Evolutionary conservation across 2,888 invertebrate genomes (phyloP).

Genomic region (Sesamia inferens): DNA sequence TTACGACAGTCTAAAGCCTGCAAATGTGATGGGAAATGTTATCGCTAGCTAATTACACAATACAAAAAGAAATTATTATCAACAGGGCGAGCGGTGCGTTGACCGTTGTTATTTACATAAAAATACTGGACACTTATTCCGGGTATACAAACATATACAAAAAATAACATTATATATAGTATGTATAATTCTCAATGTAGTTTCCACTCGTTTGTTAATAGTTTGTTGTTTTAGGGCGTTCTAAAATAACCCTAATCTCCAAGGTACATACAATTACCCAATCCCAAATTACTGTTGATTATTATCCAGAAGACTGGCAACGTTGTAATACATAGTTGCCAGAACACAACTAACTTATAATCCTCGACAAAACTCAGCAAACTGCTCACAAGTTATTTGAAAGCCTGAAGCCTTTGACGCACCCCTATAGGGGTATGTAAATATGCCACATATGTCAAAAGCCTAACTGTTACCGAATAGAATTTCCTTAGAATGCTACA

Average conservation of each 20-base stretch:
- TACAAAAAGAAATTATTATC: no score
- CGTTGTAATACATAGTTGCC: background rate
- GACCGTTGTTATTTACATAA: no score
- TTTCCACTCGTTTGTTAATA: background rate
- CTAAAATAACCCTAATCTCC: background rate
- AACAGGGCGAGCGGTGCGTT: no score
- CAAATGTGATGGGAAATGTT: no score
- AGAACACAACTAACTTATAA: constrained; percentile 7
- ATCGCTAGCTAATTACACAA: no score
- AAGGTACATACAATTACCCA: no score
- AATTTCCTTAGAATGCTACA: constrained; percentile 15
- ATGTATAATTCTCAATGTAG: background rate
- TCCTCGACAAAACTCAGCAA: background rate
- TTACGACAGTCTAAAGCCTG: no score
- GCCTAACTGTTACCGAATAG: constrained; percentile 19
- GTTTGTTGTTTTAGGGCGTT: background rate
- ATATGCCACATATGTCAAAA: constrained; percentile 40
- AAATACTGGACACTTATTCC: no score
- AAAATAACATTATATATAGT: background rate
- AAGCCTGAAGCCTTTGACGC: constrained; percentile 37
- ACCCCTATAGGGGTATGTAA: constrained; percentile 38
- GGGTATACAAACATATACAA: no score
- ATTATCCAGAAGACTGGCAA: background rate
- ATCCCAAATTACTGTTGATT: no score
- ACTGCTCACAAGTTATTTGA: constrained; percentile 29